These are phyloP conservation scores for Cryptomyrus ogoouensis DNA, from an alignment of 2,113 vertebrate genomes.

Conservation along the genomic window DNA sequence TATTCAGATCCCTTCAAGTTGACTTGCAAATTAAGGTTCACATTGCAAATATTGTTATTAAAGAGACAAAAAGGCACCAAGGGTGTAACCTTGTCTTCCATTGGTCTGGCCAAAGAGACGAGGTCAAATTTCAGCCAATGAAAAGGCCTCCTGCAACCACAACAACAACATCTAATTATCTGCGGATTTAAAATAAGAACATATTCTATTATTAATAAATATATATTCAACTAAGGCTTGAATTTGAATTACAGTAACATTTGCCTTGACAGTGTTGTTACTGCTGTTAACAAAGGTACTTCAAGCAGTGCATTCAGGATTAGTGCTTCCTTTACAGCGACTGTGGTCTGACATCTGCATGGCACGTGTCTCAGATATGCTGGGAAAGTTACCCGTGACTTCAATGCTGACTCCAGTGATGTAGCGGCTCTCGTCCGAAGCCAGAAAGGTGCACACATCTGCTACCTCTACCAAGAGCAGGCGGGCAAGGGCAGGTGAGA, in stretches of 20 bases:
- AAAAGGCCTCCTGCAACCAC: constrained; percentile 58
- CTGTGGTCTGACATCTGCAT: background rate
- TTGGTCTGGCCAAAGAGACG: background rate
- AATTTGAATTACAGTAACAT: background rate
- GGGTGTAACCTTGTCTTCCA: background rate
- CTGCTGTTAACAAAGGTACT: background rate
- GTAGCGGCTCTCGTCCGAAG: constrained; percentile 77
- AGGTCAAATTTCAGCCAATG: constrained; percentile 47
- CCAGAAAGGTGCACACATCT: constrained; percentile 75
- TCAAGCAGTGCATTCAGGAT: background rate
- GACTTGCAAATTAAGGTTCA: constrained; percentile 6
- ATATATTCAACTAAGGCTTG: background rate
- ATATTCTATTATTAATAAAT: background rate
- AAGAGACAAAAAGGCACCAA: constrained; percentile 10
- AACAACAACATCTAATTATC: background rate
- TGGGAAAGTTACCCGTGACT: constrained; percentile 63
- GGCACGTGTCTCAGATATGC: background rate
- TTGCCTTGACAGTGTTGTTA: background rate
- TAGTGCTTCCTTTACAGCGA: background rate
- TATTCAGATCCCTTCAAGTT: background rate
- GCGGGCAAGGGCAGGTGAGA: background rate
- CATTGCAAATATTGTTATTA: background rate
- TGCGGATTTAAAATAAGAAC: background rate
- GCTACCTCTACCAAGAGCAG: constrained; percentile 65
- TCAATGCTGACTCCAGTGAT: constrained; percentile 77